Conservation (phyloP, 2,888 invertebrate genomes). For the Gortyna flavago region DNA sequence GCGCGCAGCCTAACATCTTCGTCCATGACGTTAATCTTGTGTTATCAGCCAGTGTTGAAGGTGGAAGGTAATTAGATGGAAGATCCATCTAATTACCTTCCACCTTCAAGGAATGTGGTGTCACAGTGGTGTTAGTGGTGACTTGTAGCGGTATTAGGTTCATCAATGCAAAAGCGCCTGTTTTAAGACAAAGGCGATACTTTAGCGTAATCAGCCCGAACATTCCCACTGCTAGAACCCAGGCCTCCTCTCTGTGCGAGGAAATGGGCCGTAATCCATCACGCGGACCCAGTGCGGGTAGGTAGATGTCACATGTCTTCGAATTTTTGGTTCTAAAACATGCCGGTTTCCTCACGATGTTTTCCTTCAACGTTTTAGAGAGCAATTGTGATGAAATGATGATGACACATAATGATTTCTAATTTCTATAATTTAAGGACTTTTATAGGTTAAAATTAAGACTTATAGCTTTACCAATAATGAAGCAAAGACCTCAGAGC, state of each 20-base stretch:
- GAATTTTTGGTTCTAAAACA: neutral
- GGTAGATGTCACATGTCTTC: neutral
- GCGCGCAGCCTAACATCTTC: conserved; percentile 65
- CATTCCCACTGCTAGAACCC: no score
- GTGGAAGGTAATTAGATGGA: conserved; percentile 38
- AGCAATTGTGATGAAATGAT: neutral
- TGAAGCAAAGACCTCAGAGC: no score
- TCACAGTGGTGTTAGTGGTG: neutral
- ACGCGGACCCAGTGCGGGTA: neutral
- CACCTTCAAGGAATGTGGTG: conserved; percentile 3
- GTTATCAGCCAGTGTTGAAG: conserved; percentile 56
- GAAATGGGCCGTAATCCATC: no score
- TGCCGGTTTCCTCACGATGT: neutral
- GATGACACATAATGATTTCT: neutral
- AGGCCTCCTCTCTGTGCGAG: no score
- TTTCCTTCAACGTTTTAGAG: neutral
- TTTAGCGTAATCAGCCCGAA: no score
- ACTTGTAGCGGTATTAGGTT: neutral
- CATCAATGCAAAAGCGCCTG: neutral
- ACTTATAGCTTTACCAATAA: no score
- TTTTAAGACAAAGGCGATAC: neutral
- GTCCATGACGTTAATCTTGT: conserved; percentile 54
- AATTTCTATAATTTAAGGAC: no score
- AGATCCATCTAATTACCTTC: no score
- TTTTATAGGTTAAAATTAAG: no score